Evolutionary conservation across 2,888 invertebrate genomes (phyloP).

Genomic region (Latrodectus elegans): DNA sequence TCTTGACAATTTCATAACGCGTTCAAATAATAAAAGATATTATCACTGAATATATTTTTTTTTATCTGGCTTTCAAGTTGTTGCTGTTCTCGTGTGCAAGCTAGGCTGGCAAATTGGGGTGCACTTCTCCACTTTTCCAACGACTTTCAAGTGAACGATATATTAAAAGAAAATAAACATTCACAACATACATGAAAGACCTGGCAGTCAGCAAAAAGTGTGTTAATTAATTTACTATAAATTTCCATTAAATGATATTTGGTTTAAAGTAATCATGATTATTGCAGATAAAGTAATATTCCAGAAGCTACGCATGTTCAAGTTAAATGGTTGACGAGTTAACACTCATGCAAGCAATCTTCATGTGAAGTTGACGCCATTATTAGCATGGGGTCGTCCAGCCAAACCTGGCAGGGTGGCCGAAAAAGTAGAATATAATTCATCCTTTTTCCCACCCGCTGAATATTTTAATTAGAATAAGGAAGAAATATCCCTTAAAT

Average conservation of each 20-base stretch:
- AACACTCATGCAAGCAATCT: slow-evolving; percentile 2
- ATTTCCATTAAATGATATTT: neutral
- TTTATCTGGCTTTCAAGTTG: no score
- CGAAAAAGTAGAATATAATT: neutral
- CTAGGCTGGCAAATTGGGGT: no score
- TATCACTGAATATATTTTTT: no score
- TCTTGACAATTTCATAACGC: no score
- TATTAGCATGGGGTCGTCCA: slow-evolving; percentile 17
- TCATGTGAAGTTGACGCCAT: neutral
- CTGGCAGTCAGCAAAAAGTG: neutral
- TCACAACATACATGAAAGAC: no score
- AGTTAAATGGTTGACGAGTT: neutral
- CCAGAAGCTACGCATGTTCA: neutral
- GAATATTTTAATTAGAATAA: slow-evolving; percentile 39
- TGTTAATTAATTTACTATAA: neutral
- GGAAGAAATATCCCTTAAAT: slow-evolving; percentile 8
- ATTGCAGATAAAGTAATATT: neutral
- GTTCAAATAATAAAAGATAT: no score
- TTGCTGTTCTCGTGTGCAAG: no score
- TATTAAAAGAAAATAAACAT: no score
- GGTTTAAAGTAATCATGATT: neutral
- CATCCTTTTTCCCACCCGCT: neutral
- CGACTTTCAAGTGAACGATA: no score
- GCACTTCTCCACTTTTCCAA: no score
- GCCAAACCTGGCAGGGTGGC: slow-evolving; percentile 2